Evolutionary conservation across 1,140 invertebrate species (phyloP), one percentile per base, ranked within the genome.

Genomic region (Cotesia vestalis): DNA sequence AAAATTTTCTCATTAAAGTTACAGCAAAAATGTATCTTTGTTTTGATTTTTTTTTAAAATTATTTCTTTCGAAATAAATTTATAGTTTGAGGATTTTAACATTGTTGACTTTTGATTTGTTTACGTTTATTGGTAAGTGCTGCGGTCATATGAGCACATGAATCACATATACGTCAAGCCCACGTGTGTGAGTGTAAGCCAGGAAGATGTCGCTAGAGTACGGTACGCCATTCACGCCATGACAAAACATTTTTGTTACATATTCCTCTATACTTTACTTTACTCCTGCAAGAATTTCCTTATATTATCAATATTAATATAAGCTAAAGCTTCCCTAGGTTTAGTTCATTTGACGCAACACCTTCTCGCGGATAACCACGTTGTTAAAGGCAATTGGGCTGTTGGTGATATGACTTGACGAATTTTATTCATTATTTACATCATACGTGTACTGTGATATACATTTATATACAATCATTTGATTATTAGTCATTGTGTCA

Each of bases 321-420:
- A 11, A 46, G 40, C 40, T 46, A 9, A 46, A 6, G 40, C 40
- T 46, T 66, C 35, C 51, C 35, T 66, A 53, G 20, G n/a, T n/a
- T 53, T 52, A 20, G 57, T 59, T 17, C 40, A 4, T 5, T 61
- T 66, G 9, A 59, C 12, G 4, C 12, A 57, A 3, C 17, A 14
- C 2, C 35, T 68, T 63, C 17, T 64, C 34, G 38, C 20, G 6
- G 11, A 17, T 34, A 9, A 8, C 17, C 17, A 35, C 63, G 59
- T 66, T 68, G 38, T 11, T 73, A 34, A 11, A 27, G 61, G 27
- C 64, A 46, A 62, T 46, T 11, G 52, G 46, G 4, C 35, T 12
- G 2, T 53, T 52, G 62, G 40, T 71, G 73, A 74, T 64, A 68
- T 62, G 69, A 67, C 73, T 17, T 17, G 27, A 71, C 11, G 40